A percentile compares a stretch with the other conserved stretches of the same genome.
Evolutionary conservation across 2,888 invertebrate genomes (phyloP).

Genomic region (Dexiosoma caninum): DNA sequence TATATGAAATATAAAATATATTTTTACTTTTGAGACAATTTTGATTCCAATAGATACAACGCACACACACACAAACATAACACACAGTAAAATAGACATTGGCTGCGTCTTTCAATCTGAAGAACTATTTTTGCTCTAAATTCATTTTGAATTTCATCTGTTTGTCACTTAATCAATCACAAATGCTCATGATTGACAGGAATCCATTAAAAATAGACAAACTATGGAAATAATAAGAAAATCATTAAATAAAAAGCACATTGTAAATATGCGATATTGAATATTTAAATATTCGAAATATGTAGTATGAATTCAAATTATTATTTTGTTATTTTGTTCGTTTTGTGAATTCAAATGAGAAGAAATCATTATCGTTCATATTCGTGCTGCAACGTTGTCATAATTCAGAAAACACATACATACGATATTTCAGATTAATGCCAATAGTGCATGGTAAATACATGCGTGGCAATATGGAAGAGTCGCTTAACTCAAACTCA

Average conservation of each 20-base stretch:
- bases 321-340: not conserved
- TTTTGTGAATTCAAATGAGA: not conserved
- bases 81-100: not conserved
- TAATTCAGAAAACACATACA: too few species aligned
- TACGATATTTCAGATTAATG: too few species aligned
- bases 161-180: constrained; percentile 69
- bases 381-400: too few species aligned
- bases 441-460: too few species aligned
- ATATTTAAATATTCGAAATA: constrained; percentile 28
- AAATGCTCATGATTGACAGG: constrained; percentile 66
- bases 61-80: not conserved
- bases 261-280: constrained; percentile 10
- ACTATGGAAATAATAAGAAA: constrained; percentile 54
- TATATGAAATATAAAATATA: too few species aligned
- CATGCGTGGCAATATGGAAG: too few species aligned
- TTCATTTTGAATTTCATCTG: constrained; percentile 64
- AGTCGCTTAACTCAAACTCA: too few species aligned
- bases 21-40: too few species aligned
- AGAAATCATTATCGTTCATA: too few species aligned
- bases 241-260: constrained; percentile 32
- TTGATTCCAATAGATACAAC: not conserved
- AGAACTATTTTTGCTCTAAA: constrained; percentile 45
- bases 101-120: constrained; percentile 8
- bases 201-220: constrained; percentile 66
- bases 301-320: not conserved